A percentile compares a stretch with the other conserved stretches of the same genome.
Evolutionary conservation across 2,797 vertebrate genomes (phyloP).

Genomic region (Lithobates sylvaticus): DNA sequence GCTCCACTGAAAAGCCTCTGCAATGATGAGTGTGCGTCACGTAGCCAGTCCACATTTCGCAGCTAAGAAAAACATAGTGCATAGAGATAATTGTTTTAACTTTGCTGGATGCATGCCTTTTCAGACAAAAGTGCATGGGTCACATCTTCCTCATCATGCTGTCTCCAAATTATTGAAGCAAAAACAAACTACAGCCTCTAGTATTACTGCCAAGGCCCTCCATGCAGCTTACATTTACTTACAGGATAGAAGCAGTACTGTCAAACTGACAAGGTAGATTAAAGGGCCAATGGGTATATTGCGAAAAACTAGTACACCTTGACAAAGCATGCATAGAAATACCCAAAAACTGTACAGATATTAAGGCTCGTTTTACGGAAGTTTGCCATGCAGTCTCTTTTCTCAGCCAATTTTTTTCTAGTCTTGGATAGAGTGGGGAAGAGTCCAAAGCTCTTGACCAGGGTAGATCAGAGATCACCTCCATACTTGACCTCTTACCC

Average conservation of each 20-base stretch:
- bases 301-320: too few species aligned
- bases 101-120: conserved; percentile 23
- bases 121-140: conserved; percentile 24
- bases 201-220: neutral
- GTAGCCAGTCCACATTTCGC: conserved; percentile 9
- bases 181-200: conserved; percentile 30
- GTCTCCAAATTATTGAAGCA: conserved; percentile 8
- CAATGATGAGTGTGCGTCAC: conserved; percentile 23
- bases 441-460: too few species aligned
- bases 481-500: too few species aligned
- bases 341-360: too few species aligned
- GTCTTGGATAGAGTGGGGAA: too few species aligned
- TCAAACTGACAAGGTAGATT: neutral
- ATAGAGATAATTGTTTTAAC: conserved; percentile 5
- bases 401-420: too few species aligned
- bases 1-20: neutral
- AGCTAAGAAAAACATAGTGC: conserved; percentile 11
- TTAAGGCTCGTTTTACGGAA: too few species aligned
- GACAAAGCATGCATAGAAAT: too few species aligned
- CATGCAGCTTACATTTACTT: neutral
- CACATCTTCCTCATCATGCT: conserved; percentile 11
- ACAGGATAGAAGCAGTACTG: too few species aligned
- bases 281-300: too few species aligned
- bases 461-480: too few species aligned
- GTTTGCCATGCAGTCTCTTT: too few species aligned